These are phyloP conservation scores for Plectropomus leopardus DNA, from an alignment of 2,113 vertebrate genomes.

Conservation along the genomic window DNA sequence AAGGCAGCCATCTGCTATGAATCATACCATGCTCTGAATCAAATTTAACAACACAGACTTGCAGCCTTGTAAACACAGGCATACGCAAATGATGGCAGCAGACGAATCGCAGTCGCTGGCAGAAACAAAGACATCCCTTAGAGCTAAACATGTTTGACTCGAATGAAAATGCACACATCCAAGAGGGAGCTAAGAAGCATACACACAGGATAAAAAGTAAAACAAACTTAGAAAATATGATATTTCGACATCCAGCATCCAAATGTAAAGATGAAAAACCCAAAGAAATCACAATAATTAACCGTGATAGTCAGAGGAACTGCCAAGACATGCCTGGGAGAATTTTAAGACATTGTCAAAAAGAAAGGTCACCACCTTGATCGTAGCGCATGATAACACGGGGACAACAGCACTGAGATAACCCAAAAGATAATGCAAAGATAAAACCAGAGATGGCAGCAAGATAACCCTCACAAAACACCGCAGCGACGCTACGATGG, in stretches of 20 bases:
- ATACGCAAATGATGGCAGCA: slow-evolving; percentile 38
- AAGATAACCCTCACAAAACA: slow-evolving; percentile 57
- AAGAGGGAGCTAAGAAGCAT: slow-evolving; percentile 8
- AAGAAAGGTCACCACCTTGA: slow-evolving; percentile 68
- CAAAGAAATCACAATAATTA: slow-evolving; percentile 20
- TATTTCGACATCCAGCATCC: slow-evolving; percentile 15
- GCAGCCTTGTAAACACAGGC: slow-evolving; percentile 67
- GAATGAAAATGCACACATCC: slow-evolving; percentile 37
- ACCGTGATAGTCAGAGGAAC: neutral
- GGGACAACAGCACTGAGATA: slow-evolving; percentile 43
- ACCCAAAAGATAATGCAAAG: slow-evolving; percentile 64
- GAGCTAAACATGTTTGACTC: slow-evolving; percentile 53
- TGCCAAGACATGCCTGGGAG: slow-evolving; percentile 22
- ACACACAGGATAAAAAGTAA: slow-evolving; percentile 5
- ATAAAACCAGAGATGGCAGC: slow-evolving; percentile 60
- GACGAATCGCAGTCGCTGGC: slow-evolving; percentile 55
- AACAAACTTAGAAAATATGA: slow-evolving; percentile 26
- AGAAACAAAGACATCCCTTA: slow-evolving; percentile 55
- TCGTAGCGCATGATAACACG: slow-evolving; percentile 56
- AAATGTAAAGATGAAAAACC: neutral
- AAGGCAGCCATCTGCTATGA: slow-evolving; percentile 75
- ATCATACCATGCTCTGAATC: slow-evolving; percentile 64
- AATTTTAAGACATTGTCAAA: slow-evolving; percentile 37
- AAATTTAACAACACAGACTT: slow-evolving; percentile 62
- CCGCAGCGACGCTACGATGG: slow-evolving; percentile 33